Evolutionary conservation across 1,140 invertebrate species (phyloP).

Genomic region (Magallana ariakensis): DNA sequence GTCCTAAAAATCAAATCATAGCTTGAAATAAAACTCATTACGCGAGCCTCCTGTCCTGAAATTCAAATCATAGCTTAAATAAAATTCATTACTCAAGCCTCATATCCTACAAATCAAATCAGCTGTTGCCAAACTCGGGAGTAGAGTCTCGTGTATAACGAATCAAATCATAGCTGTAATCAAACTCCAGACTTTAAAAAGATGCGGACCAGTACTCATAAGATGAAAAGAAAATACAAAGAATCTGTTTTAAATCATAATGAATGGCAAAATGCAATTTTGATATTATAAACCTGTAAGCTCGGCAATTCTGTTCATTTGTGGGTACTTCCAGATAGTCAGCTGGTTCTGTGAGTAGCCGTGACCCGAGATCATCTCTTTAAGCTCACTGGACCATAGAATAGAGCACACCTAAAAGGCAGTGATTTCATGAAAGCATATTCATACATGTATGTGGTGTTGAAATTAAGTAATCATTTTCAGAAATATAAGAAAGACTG

Average conservation of each 20-base stretch:
- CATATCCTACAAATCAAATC: conserved; percentile 91
- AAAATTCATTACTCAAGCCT: conserved; percentile 92
- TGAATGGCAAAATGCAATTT: no score
- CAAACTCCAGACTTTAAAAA: neutral
- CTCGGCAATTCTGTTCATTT: conserved; percentile 86
- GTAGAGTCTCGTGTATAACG: conserved; percentile 90
- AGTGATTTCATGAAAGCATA: no score
- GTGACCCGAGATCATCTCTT: conserved; percentile 96
- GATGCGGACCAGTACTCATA: neutral
- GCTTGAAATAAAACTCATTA: neutral
- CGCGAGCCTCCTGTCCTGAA: no score
- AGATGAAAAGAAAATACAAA: no score
- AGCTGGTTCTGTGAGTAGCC: conserved; percentile 97
- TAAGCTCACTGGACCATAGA: conserved; percentile 95
- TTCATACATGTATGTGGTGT: no score
- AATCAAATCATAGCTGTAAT: neutral
- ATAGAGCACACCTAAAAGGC: conserved; percentile 89
- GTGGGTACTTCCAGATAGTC: conserved; percentile 97
- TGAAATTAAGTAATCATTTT: no score
- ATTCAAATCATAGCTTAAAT: no score
- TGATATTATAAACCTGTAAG: conserved; percentile 79
- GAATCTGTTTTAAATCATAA: no score
- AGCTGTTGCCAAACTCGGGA: conserved; percentile 93
- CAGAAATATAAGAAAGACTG: no score
- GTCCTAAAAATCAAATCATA: conserved; percentile 84